A percentile compares a stretch with the other conserved stretches of the same genome.
phyloP scores from a whole-genome alignment of 64 coral and sea anemone genomes.

The Pocillopora verrucosa region DNA sequence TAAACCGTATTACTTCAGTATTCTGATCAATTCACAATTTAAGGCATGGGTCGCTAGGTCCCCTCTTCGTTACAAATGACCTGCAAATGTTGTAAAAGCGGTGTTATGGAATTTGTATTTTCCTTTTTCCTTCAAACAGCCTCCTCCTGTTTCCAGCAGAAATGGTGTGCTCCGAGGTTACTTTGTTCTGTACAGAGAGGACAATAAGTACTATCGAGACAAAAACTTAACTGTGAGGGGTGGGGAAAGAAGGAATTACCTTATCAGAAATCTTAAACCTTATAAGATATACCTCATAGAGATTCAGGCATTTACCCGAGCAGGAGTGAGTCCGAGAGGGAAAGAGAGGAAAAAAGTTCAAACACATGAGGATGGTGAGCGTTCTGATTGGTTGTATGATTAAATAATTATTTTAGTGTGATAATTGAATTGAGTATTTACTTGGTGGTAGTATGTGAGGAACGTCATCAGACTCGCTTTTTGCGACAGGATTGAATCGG shows the following conservation, averaged over 20 bases:
- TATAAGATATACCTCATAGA: constrained; percentile 50
- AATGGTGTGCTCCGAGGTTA: constrained; percentile 84
- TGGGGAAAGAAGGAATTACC: constrained; percentile 51
- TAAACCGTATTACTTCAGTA: too few species aligned
- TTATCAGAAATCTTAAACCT: constrained; percentile 48
- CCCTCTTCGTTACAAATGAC: too few species aligned
- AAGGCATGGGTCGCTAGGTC: too few species aligned
- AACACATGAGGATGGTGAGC: constrained; percentile 85
- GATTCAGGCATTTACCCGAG: constrained; percentile 81
- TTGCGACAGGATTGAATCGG: too few species aligned
- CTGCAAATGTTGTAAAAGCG: background rate
- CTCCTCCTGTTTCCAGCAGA: constrained; percentile 54
- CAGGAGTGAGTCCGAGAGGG: constrained; percentile 62
- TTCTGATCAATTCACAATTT: too few species aligned
- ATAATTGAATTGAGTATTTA: too few species aligned
- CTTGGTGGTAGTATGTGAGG: too few species aligned
- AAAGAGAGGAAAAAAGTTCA: background rate
- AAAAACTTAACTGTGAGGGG: constrained; percentile 64
- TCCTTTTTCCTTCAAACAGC: constrained; percentile 26
- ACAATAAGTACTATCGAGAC: constrained; percentile 45
- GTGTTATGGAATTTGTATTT: background rate
- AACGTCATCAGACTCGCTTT: too few species aligned
- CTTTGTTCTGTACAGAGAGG: constrained; percentile 60
- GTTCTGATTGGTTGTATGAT: background rate
- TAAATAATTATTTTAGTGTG: too few species aligned